Base-by-base conservation (phyloP, 2,888 invertebrate genomes). In the Neoscelio sp. region DNA sequence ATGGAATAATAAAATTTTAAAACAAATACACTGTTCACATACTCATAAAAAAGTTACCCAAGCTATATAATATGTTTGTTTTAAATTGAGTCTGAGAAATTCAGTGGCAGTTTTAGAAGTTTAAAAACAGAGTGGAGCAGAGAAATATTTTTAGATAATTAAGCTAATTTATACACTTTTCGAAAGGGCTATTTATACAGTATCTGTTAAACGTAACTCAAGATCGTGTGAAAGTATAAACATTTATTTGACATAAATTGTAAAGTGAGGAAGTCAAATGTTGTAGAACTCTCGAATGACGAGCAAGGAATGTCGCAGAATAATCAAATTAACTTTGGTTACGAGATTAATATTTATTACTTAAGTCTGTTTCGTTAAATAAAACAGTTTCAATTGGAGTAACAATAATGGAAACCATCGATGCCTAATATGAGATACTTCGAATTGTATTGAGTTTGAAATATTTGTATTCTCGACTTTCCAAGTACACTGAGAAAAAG, bases 281-380 rank as follows among this genome's bases (percentile, higher is more conserved):
- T 52, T 54, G 54, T 30, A 54, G 38, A 54, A 54, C 38, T 54
- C 38, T 10, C 13, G 15, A 18, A 10, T 56, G 28, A 40, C 58
- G 58, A 42, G 28, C 42, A 42, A 13, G 58, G 56, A 58, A 58
- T 58, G 58, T 58, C 42, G 58, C 58, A 10, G 58, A 58, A 58
- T 58, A 58, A 58, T 58, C 58, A 42, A 58, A 58, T 28, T 42
- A 42, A 28, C 28, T 58, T 58, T 18, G 10, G 33, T 18, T 52
- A 18, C 15, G 17, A 15, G 28, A 17, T n/a, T 8, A 15, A 28
- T 42, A 58, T 58, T 58, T 58, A 40, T 58, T 58, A 58, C 28
- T 28, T 58, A 28, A 17, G 15, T 23, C 58, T 58, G 28, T 58
- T 58, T 58, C 40, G 58, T 58, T 58, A 42, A 15, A 40, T 13